Percentiles rank a stretch among this genome's conserved stretches.
Evolutionary conservation across 2,113 vertebrate species (phyloP).

Genomic region (Halcyon senegalensis): DNA sequence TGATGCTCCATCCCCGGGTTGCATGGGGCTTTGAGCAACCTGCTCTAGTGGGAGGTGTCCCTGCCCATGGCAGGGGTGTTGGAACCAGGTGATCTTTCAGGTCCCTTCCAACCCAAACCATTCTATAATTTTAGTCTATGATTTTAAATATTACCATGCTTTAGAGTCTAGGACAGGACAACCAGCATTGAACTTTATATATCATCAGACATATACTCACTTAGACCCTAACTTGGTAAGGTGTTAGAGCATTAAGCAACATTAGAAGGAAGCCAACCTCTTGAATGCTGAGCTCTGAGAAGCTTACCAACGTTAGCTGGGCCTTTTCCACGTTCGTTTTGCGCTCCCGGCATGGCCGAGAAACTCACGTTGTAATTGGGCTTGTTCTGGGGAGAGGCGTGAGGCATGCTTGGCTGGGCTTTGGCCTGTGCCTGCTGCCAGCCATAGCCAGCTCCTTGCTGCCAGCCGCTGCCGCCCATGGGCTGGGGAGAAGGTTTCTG

Average conservation of each 20-base stretch:
- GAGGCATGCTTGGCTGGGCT: conserved; percentile 79
- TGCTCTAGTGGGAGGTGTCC: not conserved
- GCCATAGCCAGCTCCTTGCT: conserved; percentile 76
- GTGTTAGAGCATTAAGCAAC: not conserved
- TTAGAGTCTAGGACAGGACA: not conserved
- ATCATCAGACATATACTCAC: not conserved
- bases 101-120: not conserved
- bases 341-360: conserved; percentile 80
- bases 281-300: fast-evolving
- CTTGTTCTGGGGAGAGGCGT: conserved; percentile 91
- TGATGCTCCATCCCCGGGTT: not conserved
- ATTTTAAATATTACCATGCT: not conserved
- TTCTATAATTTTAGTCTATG: not conserved
- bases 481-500: conserved; percentile 92
- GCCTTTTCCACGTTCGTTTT: conserved; percentile 80
- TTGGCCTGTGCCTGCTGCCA: conserved; percentile 81
- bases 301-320: conserved; percentile 81
- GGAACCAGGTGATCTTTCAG: not conserved
- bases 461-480: conserved; percentile 81
- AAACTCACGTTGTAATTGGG: conserved; percentile 98
- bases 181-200: not conserved
- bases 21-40: not conserved
- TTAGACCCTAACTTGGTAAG: not conserved
- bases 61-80: not conserved
- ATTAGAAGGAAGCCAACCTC: not conserved